phyloP scores from a whole-genome alignment of 2,888 invertebrate genomes.

The Acrobasis consociella region DNA sequence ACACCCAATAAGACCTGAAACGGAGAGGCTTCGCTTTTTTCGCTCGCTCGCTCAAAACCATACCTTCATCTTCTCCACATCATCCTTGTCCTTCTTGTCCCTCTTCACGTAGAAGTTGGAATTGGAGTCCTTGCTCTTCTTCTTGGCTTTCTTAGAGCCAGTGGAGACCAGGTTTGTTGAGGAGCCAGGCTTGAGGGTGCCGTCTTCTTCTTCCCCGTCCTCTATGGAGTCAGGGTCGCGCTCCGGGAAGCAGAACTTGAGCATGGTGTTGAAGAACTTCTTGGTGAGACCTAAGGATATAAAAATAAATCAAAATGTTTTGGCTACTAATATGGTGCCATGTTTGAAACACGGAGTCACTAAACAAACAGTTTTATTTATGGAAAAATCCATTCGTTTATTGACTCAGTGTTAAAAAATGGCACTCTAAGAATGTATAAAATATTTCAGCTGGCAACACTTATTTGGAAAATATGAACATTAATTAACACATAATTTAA shows the following conservation, averaged over 20 bases:
- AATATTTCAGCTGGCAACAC: too few relatives aligned
- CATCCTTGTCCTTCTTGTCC: conserved; percentile 92
- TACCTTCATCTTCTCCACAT: conserved; percentile 98
- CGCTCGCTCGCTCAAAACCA: neutral
- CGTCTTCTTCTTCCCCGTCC: conserved; percentile 82
- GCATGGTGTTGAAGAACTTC: conserved; percentile 98
- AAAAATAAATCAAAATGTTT: too few relatives aligned
- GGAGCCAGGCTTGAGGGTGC: conserved; percentile 62
- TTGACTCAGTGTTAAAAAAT: too few relatives aligned
- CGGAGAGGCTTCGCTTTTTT: too few relatives aligned
- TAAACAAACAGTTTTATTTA: too few relatives aligned
- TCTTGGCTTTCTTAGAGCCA: conserved; percentile 77
- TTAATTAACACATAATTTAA: too few relatives aligned
- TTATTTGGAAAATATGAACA: too few relatives aligned
- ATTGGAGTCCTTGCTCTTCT: conserved; percentile 87
- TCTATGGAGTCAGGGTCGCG: conserved; percentile 93
- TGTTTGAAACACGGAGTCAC: too few relatives aligned
- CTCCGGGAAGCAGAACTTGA: conserved; percentile 98
- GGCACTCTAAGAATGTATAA: too few relatives aligned
- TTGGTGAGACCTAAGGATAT: conserved; percentile 88
- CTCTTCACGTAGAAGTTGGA: conserved; percentile 95
- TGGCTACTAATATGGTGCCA: too few relatives aligned
- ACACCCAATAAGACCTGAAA: too few relatives aligned
- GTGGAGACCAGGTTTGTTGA: conserved; percentile 66
- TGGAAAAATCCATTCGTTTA: too few relatives aligned